Percentiles rank a stretch among this genome's conserved stretches.
phyloP scores from a whole-genome alignment of 2,113 vertebrate species.

The Psilopogon haemacephalus region DNA sequence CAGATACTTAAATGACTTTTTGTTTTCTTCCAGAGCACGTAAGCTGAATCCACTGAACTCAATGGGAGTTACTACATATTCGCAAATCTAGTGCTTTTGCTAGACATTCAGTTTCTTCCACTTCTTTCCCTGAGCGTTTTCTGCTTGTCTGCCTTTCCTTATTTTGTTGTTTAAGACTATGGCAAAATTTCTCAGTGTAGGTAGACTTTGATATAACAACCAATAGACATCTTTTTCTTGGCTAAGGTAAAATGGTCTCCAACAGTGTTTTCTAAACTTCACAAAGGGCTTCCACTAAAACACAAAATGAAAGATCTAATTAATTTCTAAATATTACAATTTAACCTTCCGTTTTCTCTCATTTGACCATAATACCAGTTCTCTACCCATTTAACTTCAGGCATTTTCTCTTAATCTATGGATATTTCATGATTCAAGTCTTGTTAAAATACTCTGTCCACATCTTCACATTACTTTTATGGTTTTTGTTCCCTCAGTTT shows the following conservation, averaged over 20 bases:
- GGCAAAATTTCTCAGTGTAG: background rate
- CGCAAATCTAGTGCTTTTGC: background rate
- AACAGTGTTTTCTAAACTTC: background rate
- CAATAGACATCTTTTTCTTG: background rate
- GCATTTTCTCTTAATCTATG: background rate
- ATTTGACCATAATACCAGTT: background rate
- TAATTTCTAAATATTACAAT: background rate
- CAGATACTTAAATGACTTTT: background rate
- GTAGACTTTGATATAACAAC: background rate
- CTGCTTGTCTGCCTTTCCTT: background rate
- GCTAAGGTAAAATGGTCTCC: background rate
- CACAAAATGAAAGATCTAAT: background rate
- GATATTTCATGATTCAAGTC: conserved; percentile 9
- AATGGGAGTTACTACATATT: background rate
- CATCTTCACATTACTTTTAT: background rate
- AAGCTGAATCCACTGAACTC: background rate
- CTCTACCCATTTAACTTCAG: background rate
- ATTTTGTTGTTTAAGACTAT: background rate
- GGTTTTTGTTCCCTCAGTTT: background rate
- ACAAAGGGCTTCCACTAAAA: background rate
- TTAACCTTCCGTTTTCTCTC: background rate
- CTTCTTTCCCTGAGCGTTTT: background rate
- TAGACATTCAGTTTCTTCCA: background rate
- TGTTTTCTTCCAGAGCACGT: background rate
- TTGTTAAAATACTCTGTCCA: background rate